Percentiles rank a stretch among this genome's conserved stretches.
phyloP scores from a whole-genome alignment of 1,140 invertebrate species.

The Drosophila aff. region DNA sequence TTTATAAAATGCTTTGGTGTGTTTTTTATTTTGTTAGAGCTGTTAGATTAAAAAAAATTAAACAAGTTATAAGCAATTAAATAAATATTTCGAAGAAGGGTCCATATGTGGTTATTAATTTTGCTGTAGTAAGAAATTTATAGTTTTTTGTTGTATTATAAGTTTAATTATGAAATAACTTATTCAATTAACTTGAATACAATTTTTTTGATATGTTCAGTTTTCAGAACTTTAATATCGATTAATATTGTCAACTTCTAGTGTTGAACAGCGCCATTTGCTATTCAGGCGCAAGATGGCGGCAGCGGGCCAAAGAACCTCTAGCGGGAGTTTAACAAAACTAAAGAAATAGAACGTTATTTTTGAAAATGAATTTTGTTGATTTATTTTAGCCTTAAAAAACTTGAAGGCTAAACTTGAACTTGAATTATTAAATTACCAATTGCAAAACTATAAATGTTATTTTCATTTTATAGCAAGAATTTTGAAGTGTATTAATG shows the following conservation, averaged over 20 bases:
- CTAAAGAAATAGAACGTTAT: background rate
- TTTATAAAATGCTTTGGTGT: too few species aligned
- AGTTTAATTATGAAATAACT: rapidly evolving
- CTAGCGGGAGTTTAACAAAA: background rate
- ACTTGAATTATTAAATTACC: background rate
- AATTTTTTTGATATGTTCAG: background rate
- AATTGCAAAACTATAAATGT: background rate
- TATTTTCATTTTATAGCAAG: background rate
- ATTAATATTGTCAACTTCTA: background rate
- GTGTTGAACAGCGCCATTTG: background rate
- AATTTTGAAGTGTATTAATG: background rate
- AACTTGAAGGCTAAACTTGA: too few species aligned
- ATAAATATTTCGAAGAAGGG: background rate
- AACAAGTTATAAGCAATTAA: background rate
- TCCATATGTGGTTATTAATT: too few species aligned
- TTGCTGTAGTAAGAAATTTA: too few species aligned
- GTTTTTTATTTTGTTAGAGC: too few species aligned
- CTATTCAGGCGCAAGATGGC: background rate
- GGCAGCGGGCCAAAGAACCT: background rate
- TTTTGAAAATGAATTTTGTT: background rate
- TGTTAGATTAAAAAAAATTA: too few species aligned
- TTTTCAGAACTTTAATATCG: background rate
- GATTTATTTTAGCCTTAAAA: background rate
- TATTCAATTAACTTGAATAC: too few species aligned
- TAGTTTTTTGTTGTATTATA: background rate